Base-by-base conservation (phyloP, 2,888 invertebrate genomes). In the Plebejus argus region DNA sequence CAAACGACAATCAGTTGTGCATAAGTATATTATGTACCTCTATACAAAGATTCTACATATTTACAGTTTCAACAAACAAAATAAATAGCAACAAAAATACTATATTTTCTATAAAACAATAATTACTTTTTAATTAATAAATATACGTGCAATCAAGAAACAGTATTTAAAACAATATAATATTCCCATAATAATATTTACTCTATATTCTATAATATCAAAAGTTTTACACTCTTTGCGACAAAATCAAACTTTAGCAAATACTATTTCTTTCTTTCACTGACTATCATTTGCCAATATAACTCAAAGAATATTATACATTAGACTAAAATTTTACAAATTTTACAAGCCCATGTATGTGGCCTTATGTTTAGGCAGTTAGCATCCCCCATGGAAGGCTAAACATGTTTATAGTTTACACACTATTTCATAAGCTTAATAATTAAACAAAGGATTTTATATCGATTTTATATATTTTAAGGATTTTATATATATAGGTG, bases 371-470 rank as follows among this genome's bases (percentile, higher is more conserved):
- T 15, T 74, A 74, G 53, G 74, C 74, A 45, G 49, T 74, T 49
- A 74, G 74, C 74, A 74, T 74, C 74, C 74, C 45, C 74, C 33
- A 23, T 53, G 74, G 74, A 74, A 74, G 53, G 74, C 72, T 72
- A 72, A 23, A 23, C 12, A 71, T 39, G 2, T 72, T 45, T 20
- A 28, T 33, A 66, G 23, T 66, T 66, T 15, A 28, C 28, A 66
- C 5, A 66, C 18, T 66, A 53, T 53, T 53, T 33, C 4, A 61
- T 61, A 66, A 66, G 28, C 66, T 66, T 28, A 28, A 33, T 28
- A 6, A n/a, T n/a, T n/a, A 28, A 33, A 66, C 66, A 66, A 66
- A 66, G 18, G 66, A 66, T 28, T 66, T 28, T 66, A 23, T 23
- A 61, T 61, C 66, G n/a, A n/a, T n/a, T n/a, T n/a, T n/a, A n/a